phyloP scores from a whole-genome alignment of 2,797 vertebrate genomes.

The Sebastes hopkinsi region DNA sequence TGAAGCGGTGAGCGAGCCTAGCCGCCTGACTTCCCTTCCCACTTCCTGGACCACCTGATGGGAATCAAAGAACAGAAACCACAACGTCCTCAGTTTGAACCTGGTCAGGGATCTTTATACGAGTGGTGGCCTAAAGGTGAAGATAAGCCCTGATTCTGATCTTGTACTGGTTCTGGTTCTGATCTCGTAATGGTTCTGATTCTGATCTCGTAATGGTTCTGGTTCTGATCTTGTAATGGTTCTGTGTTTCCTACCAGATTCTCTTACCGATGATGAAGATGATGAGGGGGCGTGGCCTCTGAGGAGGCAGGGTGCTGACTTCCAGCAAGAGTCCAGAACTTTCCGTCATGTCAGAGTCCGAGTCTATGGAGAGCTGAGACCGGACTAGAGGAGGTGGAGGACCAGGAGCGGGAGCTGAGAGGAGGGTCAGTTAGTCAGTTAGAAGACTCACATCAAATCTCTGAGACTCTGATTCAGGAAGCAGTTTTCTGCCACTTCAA shows the following conservation, averaged over 20 bases:
- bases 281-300: background rate
- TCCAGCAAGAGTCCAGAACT: constrained; percentile 32
- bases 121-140: no score
- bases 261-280: constrained; percentile 36
- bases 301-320: background rate
- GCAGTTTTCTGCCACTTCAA: background rate
- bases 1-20: background rate
- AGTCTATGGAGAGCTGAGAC: constrained; percentile 42
- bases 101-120: no score
- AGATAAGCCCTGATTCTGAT: no score
- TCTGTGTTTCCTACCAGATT: no score
- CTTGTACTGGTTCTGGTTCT: no score
- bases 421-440: no score
- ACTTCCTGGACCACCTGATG: constrained; percentile 35
- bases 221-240: no score
- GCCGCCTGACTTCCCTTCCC: constrained; percentile 19
- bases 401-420: background rate
- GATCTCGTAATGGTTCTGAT: no score
- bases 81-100: no score
- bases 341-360: constrained; percentile 29
- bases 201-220: no score
- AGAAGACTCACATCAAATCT: background rate
- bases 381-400: background rate
- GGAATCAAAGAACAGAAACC: no score
- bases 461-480: background rate